These are phyloP conservation scores for Australoheros facetus DNA, from an alignment of 2,797 vertebrate genomes.

Conservation along the genomic window DNA sequence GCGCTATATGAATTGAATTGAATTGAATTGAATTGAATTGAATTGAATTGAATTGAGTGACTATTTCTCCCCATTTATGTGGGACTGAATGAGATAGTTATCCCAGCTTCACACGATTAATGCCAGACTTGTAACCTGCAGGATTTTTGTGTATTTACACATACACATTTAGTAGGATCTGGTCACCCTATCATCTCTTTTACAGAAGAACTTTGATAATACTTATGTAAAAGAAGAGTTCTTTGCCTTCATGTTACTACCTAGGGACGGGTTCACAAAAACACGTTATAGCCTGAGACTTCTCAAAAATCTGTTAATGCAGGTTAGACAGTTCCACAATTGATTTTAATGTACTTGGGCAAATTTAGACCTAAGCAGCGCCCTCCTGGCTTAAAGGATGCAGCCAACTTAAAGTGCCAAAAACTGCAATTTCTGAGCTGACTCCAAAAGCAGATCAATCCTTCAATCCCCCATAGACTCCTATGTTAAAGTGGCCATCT, in stretches of 20 bases:
- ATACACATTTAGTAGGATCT: background rate
- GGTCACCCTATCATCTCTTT: background rate
- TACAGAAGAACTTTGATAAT: background rate
- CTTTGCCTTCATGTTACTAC: background rate
- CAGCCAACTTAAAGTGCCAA: no score
- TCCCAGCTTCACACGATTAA: background rate
- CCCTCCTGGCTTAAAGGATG: no score
- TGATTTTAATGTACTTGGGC: background rate
- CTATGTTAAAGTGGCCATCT: no score
- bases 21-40: no score
- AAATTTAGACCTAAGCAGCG: background rate
- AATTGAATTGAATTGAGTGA: no score
- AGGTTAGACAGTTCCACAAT: background rate
- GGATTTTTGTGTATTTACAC: no score
- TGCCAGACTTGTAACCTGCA: background rate
- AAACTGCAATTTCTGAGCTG: no score
- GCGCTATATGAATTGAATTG: no score
- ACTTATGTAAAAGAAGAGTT: slow-evolving; percentile 1
- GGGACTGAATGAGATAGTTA: no score
- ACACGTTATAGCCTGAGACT: background rate
- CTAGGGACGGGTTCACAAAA: background rate
- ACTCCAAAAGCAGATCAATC: no score
- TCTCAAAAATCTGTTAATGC: background rate
- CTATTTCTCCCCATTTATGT: no score
- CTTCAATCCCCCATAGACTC: no score